These are phyloP conservation scores for Tricholaema leucomelas DNA, from an alignment of 2,113 vertebrate species.

Conservation along the genomic window DNA sequence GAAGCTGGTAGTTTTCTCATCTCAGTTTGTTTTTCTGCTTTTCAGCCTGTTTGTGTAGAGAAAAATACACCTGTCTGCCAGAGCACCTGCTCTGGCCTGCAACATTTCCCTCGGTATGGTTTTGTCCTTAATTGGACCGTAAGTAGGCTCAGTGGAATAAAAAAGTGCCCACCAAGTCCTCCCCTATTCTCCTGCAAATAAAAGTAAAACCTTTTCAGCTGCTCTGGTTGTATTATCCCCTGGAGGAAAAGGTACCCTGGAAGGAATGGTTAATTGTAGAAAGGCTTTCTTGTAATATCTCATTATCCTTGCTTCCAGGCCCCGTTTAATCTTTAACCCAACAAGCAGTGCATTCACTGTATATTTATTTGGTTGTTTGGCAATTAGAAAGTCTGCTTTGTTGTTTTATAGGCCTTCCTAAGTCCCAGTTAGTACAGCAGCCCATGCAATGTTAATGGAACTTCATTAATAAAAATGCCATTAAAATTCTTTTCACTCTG, in stretches of 20 bases:
- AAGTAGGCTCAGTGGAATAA: not conserved
- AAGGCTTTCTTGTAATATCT: constrained; percentile 63
- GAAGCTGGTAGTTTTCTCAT: not conserved
- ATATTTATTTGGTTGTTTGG: constrained; percentile 70
- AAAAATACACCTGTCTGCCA: constrained; percentile 17
- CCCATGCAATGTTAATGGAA: constrained; percentile 72
- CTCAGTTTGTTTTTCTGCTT: not conserved
- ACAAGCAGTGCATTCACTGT: constrained; percentile 56
- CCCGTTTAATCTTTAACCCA: constrained; percentile 79
- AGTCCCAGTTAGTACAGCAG: constrained; percentile 62
- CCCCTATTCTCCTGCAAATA: constrained; percentile 19
- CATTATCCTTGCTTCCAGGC: constrained; percentile 68
- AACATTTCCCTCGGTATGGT: not conserved
- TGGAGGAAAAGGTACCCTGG: constrained; percentile 57
- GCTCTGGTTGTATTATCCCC: constrained; percentile 45
- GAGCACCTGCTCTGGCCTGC: constrained; percentile 26
- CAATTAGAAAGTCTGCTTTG: constrained; percentile 67
- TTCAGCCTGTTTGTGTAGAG: not conserved
- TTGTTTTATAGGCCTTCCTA: constrained; percentile 65
- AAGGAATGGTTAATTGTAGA: constrained; percentile 62
- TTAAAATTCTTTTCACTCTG: constrained; percentile 78
- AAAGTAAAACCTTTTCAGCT: constrained; percentile 45
- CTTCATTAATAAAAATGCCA: constrained; percentile 75
- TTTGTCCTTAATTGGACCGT: not conserved
- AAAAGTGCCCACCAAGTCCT: not conserved